Conservation (phyloP, 2,113 vertebrate genomes). For the Girardinichthys multiradiatus region DNA sequence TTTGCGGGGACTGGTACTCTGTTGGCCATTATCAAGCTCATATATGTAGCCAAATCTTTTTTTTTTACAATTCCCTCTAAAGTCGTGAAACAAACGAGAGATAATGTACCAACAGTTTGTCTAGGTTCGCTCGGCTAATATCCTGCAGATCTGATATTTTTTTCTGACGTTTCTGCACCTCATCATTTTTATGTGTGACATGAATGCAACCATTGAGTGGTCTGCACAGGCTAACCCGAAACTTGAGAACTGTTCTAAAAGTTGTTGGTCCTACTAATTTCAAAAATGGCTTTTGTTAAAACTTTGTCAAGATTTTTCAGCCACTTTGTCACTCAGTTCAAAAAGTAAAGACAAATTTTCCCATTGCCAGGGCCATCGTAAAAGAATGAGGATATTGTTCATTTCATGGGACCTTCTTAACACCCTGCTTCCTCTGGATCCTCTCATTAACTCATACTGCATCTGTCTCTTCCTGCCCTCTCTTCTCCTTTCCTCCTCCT, state of each 20-base stretch:
- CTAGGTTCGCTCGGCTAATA: not conserved
- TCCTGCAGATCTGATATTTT: not conserved
- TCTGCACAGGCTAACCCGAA: no score
- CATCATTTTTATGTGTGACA: not conserved
- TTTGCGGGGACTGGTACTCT: no score
- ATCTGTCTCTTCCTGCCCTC: slow-evolving; percentile 78
- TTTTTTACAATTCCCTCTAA: not conserved
- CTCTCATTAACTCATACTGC: slow-evolving; percentile 80
- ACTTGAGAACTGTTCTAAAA: not conserved
- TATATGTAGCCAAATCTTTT: no score
- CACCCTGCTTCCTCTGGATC: slow-evolving; percentile 77
- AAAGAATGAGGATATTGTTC: slow-evolving; percentile 1
- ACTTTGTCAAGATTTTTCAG: no score
- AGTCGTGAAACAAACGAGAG: not conserved
- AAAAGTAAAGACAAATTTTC: not conserved
- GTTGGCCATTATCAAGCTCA: no score
- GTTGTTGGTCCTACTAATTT: not conserved
- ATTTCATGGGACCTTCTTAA: slow-evolving; percentile 77
- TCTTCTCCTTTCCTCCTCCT: slow-evolving; percentile 66
- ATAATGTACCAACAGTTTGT: no score
- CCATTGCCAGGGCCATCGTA: not conserved
- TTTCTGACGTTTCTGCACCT: not conserved
- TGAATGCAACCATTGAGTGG: no score
- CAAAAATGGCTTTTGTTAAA: not conserved
- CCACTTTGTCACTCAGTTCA: no score